Evolutionary conservation across 2,888 invertebrate genomes (phyloP), one percentile per base, ranked within the genome.

Genomic region (Helleia helle): DNA sequence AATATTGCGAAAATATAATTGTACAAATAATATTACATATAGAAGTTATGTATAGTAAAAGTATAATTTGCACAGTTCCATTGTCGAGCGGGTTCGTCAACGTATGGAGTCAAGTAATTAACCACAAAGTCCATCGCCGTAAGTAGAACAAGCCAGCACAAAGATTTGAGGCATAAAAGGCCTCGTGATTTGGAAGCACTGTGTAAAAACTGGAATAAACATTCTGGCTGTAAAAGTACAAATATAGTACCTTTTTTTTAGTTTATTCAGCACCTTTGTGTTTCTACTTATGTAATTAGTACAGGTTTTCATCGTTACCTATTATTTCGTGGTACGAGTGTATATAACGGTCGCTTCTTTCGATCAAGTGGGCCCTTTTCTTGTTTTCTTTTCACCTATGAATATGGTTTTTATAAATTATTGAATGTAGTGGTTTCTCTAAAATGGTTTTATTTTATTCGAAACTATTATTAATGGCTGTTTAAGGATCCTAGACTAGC

Each of bases 91-190:
- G 34, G 7, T 34, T 34, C 22, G 34, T 34, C 34, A 34, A 34
- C 34, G 34, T 34, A 11, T 34, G 34, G 34, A 34, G 18, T 34
- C 34, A 34, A 22, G 18, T 34, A 34, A 34, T 34, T 34, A 34
- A 34, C 22, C 18, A 34, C 34, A 34, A 1, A 18, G 34, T 34
- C 18, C 34, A 34, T 34, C 34, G 34, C 8, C 34, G 34, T 34
- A 34, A 34, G 34, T 34, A 34, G 34, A 34, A 34, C 30, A 12
- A 34, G 18, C 18, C 22, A 12, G n/a, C n/a, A 17, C 18, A 34
- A 34, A 18, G 34, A 17, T 18, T 13, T 12, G 7, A 5, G 3
- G 8, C 12, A 12, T 17, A 31, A 31, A 9, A 18, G 31, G 7
- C 17, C 17, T 6, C 5, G 18, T 18, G 18, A 18, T 18, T 18